phyloP scores from a whole-genome alignment of 2,888 invertebrate genomes.

The Clepsis dumicolana region DNA sequence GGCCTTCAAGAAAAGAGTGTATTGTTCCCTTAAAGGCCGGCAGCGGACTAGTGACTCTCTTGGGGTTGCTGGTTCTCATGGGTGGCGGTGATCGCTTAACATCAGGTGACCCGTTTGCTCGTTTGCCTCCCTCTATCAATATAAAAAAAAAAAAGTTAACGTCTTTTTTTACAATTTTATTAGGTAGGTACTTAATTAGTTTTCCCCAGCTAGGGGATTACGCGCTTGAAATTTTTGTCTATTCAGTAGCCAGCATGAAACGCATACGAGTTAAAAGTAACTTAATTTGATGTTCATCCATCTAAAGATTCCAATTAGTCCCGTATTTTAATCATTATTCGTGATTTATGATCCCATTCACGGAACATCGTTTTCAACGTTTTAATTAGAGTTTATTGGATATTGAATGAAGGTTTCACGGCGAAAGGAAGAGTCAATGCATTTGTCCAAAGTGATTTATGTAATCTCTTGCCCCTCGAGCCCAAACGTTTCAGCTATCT shows the following conservation, averaged over 20 bases:
- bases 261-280: background rate
- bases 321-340: background rate
- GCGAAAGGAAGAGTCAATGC: background rate
- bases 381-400: constrained; percentile 1
- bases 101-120: too few relatives aligned
- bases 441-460: constrained; percentile 13
- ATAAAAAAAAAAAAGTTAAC: too few relatives aligned
- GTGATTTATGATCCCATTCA: constrained; percentile 2
- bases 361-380: background rate
- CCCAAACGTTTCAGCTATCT: background rate
- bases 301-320: constrained; percentile 10
- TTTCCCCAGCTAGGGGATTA: too few relatives aligned
- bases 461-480: background rate
- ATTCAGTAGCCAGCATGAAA: background rate
- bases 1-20: too few relatives aligned
- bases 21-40: too few relatives aligned
- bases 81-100: too few relatives aligned
- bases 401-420: constrained; percentile 10
- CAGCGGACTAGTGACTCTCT: too few relatives aligned
- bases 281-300: background rate
- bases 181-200: too few relatives aligned
- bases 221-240: too few relatives aligned
- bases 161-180: too few relatives aligned
- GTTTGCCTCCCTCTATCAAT: too few relatives aligned
- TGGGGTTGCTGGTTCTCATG: too few relatives aligned